A percentile compares a stretch with the other conserved stretches of the same genome.
Evolutionary conservation across 1,140 invertebrate species (phyloP).

Genomic region (Formica selysi): DNA sequence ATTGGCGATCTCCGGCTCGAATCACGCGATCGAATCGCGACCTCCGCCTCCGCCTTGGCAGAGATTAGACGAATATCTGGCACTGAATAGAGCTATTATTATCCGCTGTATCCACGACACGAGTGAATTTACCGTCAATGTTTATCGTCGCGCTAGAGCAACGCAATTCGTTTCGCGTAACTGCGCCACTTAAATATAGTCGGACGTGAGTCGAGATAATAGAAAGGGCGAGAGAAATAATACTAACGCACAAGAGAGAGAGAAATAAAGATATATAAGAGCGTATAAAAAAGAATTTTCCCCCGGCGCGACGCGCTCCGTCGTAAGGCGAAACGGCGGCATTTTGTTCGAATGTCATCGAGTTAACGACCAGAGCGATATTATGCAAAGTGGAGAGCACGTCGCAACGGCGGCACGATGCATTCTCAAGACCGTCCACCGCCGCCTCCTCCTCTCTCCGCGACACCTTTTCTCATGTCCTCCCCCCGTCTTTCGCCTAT

Average conservation of each 20-base stretch:
- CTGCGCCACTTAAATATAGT: constrained; percentile 50
- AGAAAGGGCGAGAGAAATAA: constrained; percentile 23
- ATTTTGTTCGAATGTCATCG: constrained; percentile 63
- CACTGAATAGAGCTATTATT: constrained; percentile 2
- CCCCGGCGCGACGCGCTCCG: background rate
- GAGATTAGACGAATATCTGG: constrained; percentile 48
- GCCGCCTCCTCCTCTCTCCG: background rate
- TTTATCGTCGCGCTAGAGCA: constrained; percentile 35
- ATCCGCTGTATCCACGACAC: constrained; percentile 15
- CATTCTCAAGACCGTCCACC: constrained; percentile 64
- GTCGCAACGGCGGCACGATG: constrained; percentile 63
- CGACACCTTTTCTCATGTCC: constrained; percentile 36
- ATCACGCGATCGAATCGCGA: constrained; percentile 60
- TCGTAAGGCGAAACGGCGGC: constrained; percentile 57
- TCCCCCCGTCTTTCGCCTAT: constrained; percentile 1
- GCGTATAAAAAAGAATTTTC: constrained; percentile 41
- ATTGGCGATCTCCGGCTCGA: constrained; percentile 51
- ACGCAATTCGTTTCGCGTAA: constrained; percentile 54
- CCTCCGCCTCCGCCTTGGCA: constrained; percentile 34
- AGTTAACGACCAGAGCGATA: constrained; percentile 56
- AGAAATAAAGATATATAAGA: background rate
- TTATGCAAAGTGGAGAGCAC: constrained; percentile 72
- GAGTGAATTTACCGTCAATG: constrained; percentile 25
- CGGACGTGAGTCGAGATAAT: constrained; percentile 22
- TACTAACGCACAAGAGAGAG: background rate